Base-by-base conservation (phyloP, 2,797 vertebrate genomes). In the Eupleurogrammus muticus region DNA sequence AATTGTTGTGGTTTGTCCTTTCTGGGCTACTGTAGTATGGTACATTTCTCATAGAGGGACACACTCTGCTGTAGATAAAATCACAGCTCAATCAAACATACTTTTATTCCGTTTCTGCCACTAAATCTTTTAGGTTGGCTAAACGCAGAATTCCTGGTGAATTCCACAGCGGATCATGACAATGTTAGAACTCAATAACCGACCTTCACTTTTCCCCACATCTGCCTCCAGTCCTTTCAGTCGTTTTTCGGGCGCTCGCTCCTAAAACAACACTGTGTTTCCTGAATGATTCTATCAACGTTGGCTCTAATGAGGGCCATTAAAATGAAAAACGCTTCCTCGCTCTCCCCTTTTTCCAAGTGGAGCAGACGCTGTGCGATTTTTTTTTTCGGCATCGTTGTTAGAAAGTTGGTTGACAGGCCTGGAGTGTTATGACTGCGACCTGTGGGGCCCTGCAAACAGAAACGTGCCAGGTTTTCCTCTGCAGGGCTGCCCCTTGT, bases 241-340 rank as follows among this genome's bases (percentile, higher is more conserved):
- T 56, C 38, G 16, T 13, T 42, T 77, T 77, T 19, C n/a, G 44
- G 46, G 48, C 66, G 36, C 64, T 62, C 77, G 63, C 32, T 72
- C 40, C 71, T 78, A 62, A 70, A 87, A 87, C 75, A 87, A 81
- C 77, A 78, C 77, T 69, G 55, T 55, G 70, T 63, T 84, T 89
- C 78, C 77, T 75, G 75, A 77, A 67, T 82, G 57, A 73, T 66
- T 83, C 66, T 57, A 36, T 83, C 77, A 65, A 63, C 83, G 70
- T 81, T 81, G 55, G 60, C 61, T n/a, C 56, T 86, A 89, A 91
- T 70, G 66, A 88, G 82, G 70, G 61, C 68, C 73, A 75, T 85
- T 81, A 81, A 83, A 80, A 77, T 86, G 72, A 88, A 81, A 86
- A 66, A 64, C 2, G 2, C 66, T 77, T 73, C 34, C 36, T 49